These are phyloP conservation scores for Syngnathus scovelli DNA, from an alignment of 2,113 vertebrate species.

Conservation along the genomic window DNA sequence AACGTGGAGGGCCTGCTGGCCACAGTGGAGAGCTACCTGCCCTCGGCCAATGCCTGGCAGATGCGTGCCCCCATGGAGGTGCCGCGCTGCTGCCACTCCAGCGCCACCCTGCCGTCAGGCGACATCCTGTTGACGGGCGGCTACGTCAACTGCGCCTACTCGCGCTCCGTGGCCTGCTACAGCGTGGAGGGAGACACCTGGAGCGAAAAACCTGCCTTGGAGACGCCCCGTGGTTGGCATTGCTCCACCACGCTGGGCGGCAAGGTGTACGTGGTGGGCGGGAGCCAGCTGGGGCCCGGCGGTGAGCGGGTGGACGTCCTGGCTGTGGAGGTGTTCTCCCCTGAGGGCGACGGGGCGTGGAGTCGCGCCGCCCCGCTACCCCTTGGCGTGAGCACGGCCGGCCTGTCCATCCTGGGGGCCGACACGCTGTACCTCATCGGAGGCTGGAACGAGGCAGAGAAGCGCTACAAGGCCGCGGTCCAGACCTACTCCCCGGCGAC, in stretches of 20 bases:
- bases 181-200: constrained; percentile 64
- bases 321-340: constrained; percentile 71
- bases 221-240: constrained; percentile 79
- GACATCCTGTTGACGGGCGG: constrained; percentile 77
- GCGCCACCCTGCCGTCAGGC: constrained; percentile 64
- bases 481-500: constrained; percentile 74
- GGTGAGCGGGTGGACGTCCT: constrained; percentile 76
- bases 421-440: constrained; percentile 72
- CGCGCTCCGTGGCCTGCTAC: constrained; percentile 72
- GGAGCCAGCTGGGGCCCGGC: constrained; percentile 75
- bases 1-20: constrained; percentile 72
- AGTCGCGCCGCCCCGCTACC: constrained; percentile 64
- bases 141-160: constrained; percentile 78
- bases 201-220: constrained; percentile 65
- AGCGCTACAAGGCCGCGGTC: constrained; percentile 75
- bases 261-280: constrained; percentile 74
- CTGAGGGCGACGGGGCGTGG: constrained; percentile 59
- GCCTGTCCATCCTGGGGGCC: constrained; percentile 61
- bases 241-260: constrained; percentile 60
- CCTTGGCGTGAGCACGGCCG: constrained; percentile 75
- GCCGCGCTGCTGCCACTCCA: constrained; percentile 79
- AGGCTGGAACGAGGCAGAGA: constrained; percentile 78
- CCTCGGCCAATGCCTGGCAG: constrained; percentile 77
- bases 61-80: constrained; percentile 72
- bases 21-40: constrained; percentile 77